Evolutionary conservation across 1,140 invertebrate genomes (phyloP).

Genomic region (Nomia melanderi): DNA sequence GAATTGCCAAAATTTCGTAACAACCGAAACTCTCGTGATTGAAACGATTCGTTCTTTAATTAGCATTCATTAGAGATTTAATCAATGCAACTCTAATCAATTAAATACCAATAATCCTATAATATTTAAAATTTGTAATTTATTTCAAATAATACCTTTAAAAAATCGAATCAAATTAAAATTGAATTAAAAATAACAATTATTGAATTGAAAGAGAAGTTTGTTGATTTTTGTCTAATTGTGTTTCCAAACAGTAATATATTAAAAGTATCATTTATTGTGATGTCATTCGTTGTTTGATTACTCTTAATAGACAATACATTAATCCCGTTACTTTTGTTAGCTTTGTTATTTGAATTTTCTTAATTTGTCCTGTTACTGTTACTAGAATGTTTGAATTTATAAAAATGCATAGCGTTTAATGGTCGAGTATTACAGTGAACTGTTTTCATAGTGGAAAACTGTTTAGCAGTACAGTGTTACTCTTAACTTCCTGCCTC

Average conservation of each 20-base stretch:
- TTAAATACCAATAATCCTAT: too few relatives aligned
- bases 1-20: neutral
- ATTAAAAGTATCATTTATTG: too few relatives aligned
- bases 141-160: too few relatives aligned
- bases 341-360: too few relatives aligned
- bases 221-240: too few relatives aligned
- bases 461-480: constrained; percentile 23
- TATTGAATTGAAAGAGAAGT: neutral
- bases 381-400: neutral
- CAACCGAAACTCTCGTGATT: neutral
- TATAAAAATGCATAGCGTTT: neutral
- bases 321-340: too few relatives aligned
- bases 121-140: too few relatives aligned
- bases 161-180: neutral
- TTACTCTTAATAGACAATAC: too few relatives aligned
- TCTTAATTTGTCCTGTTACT: too few relatives aligned
- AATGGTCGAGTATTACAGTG: neutral
- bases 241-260: too few relatives aligned
- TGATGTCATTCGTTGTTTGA: too few relatives aligned
- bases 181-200: neutral
- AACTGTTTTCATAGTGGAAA: neutral
- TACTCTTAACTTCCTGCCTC: constrained; percentile 57
- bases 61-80: neutral
- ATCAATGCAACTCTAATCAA: neutral
- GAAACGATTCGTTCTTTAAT: neutral